Conservation (phyloP, 92 coral and sea anemone species). For the Zoanthus gigantus region DNA sequence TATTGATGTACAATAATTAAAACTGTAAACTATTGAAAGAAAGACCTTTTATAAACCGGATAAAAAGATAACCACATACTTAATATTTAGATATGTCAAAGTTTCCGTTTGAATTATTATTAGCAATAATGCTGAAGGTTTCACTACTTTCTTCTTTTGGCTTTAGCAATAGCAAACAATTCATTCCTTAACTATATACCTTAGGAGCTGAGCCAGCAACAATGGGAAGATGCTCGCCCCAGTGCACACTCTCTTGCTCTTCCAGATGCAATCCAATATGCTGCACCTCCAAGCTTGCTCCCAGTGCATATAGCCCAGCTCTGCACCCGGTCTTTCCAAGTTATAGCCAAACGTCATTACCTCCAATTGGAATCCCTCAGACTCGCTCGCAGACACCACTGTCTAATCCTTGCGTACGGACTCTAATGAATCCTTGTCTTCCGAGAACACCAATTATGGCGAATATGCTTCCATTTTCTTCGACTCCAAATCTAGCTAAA, state of each 20-base stretch:
- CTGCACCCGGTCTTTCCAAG: slow-evolving; percentile 36
- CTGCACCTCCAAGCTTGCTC: slow-evolving; percentile 70
- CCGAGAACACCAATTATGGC: slow-evolving; percentile 45
- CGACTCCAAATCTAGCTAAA: slow-evolving; percentile 7
- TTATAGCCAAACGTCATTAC: neutral
- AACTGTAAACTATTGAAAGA: too few species aligned
- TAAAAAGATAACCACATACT: too few species aligned
- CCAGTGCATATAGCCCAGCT: slow-evolving; percentile 46
- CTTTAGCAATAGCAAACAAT: neutral
- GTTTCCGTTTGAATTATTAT: too few species aligned
- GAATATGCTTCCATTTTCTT: slow-evolving; percentile 5
- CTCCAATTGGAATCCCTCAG: slow-evolving; percentile 24
- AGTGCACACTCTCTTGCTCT: slow-evolving; percentile 65
- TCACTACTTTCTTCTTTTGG: neutral
- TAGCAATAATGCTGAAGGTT: too few species aligned
- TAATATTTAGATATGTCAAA: too few species aligned
- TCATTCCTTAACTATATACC: neutral
- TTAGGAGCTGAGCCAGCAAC: slow-evolving; percentile 76
- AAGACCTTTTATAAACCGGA: too few species aligned
- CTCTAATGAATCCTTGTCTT: slow-evolving; percentile 47
- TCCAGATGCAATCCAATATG: slow-evolving; percentile 83
- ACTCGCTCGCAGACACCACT: neutral
- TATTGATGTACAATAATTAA: too few species aligned
- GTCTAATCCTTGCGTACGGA: slow-evolving; percentile 48
- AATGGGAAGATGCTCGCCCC: slow-evolving; percentile 73